Base-by-base conservation (phyloP, 1,140 invertebrate species). In the Helicoverpa armigera region DNA sequence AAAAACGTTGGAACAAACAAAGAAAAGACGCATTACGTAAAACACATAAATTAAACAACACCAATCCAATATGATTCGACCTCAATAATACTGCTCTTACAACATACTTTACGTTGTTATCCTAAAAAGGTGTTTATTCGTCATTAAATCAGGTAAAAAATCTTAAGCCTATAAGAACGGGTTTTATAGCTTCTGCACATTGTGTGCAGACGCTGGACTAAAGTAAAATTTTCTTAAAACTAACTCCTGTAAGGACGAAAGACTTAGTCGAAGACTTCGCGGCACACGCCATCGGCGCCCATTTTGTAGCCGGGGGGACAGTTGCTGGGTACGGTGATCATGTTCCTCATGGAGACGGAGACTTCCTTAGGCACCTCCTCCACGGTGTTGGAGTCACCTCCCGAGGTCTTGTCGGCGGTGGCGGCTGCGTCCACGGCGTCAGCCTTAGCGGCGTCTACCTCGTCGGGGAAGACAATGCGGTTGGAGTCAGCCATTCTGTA, bases 271-370 rank as follows among this genome's bases (percentile, higher is more conserved):
- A 92, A 92, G 7, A 92, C 86, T 79, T 92, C 87, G 2, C 93
- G 85, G 74, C 94, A 95, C 2, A 91, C 86, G 7, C 94, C 94
- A 73, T 93, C 86, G 0, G 88, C 79, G 1, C 87, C 92, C 82
- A 87, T 88, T 58, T 86, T 29, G 35, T 87, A 84, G 1, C 93
- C 94, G 0, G 81, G 63, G 0, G 91, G 91, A 50, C 94, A 95
- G 67, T 95, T 94, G n/a, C 80, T 11, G 0, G 92, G 94, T 0
- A 82, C 89, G 14, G 69, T 56, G 10, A 94, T 90, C 77, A 90
- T 86, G 67, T 94, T 95, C 63, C 90, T 86, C 14, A 76, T 65
- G 9, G 56, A 54, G 58, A 80, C 61, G 23, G 3, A 13, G 10
- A 16, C 77, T 4, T 18, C 23, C 29, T 61, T 29, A 11, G 83